Evolutionary conservation across 2,888 invertebrate species (phyloP).

Genomic region (Palloptera scutellata): DNA sequence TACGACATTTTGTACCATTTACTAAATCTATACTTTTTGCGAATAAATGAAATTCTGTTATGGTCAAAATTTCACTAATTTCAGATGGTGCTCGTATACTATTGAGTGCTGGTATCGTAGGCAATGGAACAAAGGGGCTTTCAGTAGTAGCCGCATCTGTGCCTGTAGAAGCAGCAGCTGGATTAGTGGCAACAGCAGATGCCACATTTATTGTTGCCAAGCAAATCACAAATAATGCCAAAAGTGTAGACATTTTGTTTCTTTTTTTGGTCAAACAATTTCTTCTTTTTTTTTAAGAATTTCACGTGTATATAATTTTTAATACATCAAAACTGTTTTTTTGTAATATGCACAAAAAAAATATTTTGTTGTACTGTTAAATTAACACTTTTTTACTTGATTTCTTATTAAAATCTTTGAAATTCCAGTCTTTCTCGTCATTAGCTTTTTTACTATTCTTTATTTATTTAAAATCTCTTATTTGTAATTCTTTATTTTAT

Average conservation of each 20-base stretch:
- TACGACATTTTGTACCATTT: conserved; percentile 42
- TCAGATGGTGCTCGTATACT: conserved; percentile 18
- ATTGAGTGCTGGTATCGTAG: background rate
- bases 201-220: conserved; percentile 9
- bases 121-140: background rate
- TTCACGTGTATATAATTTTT: background rate
- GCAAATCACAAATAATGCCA: background rate
- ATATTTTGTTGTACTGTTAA: background rate
- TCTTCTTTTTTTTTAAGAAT: background rate
- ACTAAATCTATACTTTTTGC: conserved; percentile 45
- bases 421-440: background rate
- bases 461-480: background rate
- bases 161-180: background rate
- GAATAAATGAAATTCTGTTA: conserved; percentile 44
- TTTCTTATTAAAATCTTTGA: conserved; percentile 8
- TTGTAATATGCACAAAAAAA: conserved; percentile 10
- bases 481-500: conserved; percentile 12
- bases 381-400: background rate
- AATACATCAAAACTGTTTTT: conserved; percentile 19
- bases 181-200: background rate
- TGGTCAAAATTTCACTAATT: conserved; percentile 26
- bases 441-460: background rate
- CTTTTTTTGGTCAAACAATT: background rate
- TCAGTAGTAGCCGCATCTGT: background rate
- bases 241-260: conserved; percentile 1